Percentiles rank a stretch among this genome's conserved stretches.
phyloP scores from a whole-genome alignment of 2,888 invertebrate species.

The Morpho achilles region DNA sequence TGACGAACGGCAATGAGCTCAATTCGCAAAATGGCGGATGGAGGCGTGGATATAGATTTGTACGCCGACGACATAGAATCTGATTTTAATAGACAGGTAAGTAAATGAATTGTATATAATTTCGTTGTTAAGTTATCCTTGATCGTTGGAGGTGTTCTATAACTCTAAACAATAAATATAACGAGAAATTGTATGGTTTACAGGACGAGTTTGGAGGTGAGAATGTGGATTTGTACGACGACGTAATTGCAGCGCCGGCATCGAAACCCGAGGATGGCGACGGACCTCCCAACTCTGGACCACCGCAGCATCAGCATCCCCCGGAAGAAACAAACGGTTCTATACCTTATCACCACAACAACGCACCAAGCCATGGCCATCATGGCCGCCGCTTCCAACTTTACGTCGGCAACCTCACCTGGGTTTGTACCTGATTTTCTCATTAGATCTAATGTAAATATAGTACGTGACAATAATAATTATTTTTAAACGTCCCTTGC shows the following conservation, averaged over 20 bases:
- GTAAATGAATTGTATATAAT: slow-evolving; percentile 35
- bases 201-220: slow-evolving; percentile 91
- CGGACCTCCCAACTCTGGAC: slow-evolving; percentile 77
- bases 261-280: slow-evolving; percentile 79
- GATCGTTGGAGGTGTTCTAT: not conserved
- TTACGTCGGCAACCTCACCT: slow-evolving; percentile 98
- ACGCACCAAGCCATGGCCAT: slow-evolving; percentile 85
- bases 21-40: slow-evolving; percentile 89
- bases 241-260: slow-evolving; percentile 92
- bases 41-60: slow-evolving; percentile 97
- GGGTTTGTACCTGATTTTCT: slow-evolving; percentile 86
- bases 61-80: slow-evolving; percentile 98
- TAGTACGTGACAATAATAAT: slow-evolving; percentile 41
- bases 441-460: slow-evolving; percentile 63
- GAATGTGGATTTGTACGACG: slow-evolving; percentile 96
- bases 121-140: not conserved
- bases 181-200: slow-evolving; percentile 30
- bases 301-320: slow-evolving; percentile 71
- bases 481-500: slow-evolving; percentile 45
- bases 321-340: slow-evolving; percentile 84
- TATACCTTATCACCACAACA: slow-evolving; percentile 83
- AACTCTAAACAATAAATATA: not conserved
- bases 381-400: slow-evolving; percentile 92
- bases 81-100: slow-evolving; percentile 85
- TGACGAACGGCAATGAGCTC: slow-evolving; percentile 1